Evolutionary conservation across 2,888 invertebrate genomes (phyloP).

Genomic region (Sinodicranocentrus sp.): DNA sequence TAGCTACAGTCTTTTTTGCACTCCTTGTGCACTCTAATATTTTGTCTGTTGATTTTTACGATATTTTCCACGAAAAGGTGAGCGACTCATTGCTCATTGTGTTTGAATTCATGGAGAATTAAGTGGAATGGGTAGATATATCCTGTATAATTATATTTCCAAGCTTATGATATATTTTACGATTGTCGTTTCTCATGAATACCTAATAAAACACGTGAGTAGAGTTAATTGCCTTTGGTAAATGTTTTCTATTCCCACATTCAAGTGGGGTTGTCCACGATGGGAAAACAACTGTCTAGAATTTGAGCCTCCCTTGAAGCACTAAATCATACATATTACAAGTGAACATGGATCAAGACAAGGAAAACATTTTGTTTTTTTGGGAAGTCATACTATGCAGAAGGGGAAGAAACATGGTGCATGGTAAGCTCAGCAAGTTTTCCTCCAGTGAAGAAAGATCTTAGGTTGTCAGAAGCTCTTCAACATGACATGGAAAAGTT

Average conservation of each 20-base stretch:
- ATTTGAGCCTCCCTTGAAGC: neutral
- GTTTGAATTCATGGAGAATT: no score
- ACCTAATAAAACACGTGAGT: conserved; percentile 14
- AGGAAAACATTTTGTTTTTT: neutral
- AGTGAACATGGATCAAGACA: no score
- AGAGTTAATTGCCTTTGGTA: conserved; percentile 18
- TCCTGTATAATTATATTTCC: no score
- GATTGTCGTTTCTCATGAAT: conserved; percentile 26
- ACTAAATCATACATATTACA: conserved; percentile 7
- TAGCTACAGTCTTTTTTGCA: no score
- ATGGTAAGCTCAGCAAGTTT: no score
- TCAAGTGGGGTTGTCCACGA: neutral
- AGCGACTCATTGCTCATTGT: no score
- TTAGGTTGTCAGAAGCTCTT: conserved; percentile 37
- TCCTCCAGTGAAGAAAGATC: no score
- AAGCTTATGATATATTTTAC: neutral
- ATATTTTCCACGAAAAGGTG: no score
- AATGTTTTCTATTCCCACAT: neutral
- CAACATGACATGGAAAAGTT: conserved; percentile 56
- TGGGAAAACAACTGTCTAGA: neutral
- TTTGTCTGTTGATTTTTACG: no score
- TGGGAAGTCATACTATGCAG: neutral
- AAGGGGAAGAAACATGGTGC: neutral
- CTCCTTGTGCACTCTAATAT: no score
- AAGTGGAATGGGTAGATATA: no score